Evolutionary conservation across 2,113 vertebrate genomes (phyloP), one percentile per base, ranked within the genome.

Genomic region (Bolborhynchus lineola): DNA sequence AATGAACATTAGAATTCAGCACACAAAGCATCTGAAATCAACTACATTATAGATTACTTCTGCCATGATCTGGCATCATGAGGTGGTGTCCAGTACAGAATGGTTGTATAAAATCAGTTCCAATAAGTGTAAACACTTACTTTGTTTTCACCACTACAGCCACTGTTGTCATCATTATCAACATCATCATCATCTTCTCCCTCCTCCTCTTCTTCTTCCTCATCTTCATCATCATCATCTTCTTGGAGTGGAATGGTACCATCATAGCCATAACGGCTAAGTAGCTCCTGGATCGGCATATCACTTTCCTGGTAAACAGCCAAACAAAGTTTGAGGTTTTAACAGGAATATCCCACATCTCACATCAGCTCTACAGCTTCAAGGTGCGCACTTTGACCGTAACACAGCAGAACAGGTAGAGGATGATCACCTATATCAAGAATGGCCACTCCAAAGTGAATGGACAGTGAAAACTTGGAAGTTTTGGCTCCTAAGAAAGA

Each of bases 211-310:
- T 99, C 99, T 14, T 99, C 99, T 0, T 99, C 98, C 0, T 99
- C 99, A 2, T 99, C 99, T 2, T 98, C 98, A 4, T 98, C 98
- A 1, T 98, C 98, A 28, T 98, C 98, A 72, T 99, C 99, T 78
- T 99, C 99, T 70, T 98, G 98, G 71, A 99, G 98, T 42, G 98
- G 99, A 59, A 98, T 97, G 59, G 98, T 97, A 65, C 98, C 97
- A 11, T 98, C 98, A 70, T 99, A 99, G 83, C 99, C 99, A 7
- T 99, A 99, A 71, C 99, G 98, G 94, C 98, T 99, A 70, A 99
- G 98, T 55, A 99, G 98, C 95, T 99, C 99, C 85, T 99, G 98
- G 97, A 99, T 99, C 68, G 99, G 99, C 99, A 99, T 99, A 76
- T 99, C 99, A 4, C 99, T 99, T 87, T 99, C 99, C 99, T 99